Conservation (phyloP, 2,888 invertebrate genomes). For the Beris chalybata region DNA sequence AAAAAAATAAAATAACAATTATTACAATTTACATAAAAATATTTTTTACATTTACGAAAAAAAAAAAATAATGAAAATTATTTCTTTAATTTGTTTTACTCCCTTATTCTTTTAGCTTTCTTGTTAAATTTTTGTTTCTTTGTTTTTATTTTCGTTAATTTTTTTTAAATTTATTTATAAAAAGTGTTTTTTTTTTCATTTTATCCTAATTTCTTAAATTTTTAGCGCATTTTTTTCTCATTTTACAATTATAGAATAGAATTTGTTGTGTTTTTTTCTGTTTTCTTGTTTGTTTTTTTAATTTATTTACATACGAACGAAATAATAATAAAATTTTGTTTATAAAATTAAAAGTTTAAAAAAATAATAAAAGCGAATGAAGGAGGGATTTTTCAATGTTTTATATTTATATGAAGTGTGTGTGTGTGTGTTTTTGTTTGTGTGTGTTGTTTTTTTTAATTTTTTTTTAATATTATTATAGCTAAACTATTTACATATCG, state of each 20-base stretch:
- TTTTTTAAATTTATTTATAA: conserved; percentile 21
- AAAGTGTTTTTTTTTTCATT: conserved; percentile 16
- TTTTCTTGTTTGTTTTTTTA: conserved; percentile 11
- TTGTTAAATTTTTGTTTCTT: too few relatives aligned
- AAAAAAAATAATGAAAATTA: conserved; percentile 1
- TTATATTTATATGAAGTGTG: conserved; percentile 14
- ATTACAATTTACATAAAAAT: conserved; percentile 1
- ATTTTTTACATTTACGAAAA: conserved; percentile 13
- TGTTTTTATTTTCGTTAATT: too few relatives aligned
- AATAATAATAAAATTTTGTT: conserved; percentile 12
- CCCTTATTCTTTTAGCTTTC: conserved; percentile 51
- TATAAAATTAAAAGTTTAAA: neutral
- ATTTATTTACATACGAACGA: conserved; percentile 23
- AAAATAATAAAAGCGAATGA: conserved; percentile 17
- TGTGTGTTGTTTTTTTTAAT: conserved; percentile 17
- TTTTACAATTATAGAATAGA: conserved; percentile 7
- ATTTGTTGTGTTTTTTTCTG: conserved; percentile 3
- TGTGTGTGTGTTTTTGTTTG: conserved; percentile 27
- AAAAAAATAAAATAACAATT: conserved; percentile 24
- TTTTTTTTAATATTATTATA: conserved; percentile 17
- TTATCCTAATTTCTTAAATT: conserved; percentile 20
- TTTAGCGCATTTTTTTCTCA: conserved; percentile 8
- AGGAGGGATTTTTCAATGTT: conserved; percentile 21
- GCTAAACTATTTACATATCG: conserved; percentile 28
- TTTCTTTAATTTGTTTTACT: conserved; percentile 48